phyloP scores from a whole-genome alignment of 2,888 invertebrate genomes.

The Vanessa cardui region DNA sequence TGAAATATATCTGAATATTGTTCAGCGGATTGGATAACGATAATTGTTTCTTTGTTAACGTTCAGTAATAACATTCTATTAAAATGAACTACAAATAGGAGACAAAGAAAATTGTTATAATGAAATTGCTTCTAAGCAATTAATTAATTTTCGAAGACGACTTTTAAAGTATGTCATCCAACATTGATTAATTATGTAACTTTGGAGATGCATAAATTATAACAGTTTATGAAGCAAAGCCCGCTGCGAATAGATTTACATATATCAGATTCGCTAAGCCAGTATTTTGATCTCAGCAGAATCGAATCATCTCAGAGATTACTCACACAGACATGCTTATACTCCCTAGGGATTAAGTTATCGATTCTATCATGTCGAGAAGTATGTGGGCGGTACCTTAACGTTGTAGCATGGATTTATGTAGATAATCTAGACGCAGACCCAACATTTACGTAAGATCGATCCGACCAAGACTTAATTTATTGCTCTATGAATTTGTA shows the following conservation, averaged over 20 bases:
- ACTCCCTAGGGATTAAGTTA: conserved; percentile 36
- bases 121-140: too few species aligned
- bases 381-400: conserved; percentile 28
- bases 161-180: background rate
- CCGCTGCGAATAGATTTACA: conserved; percentile 19
- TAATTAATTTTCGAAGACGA: background rate
- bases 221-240: conserved; percentile 8
- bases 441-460: conserved; percentile 14
- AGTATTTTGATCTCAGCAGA: conserved; percentile 21
- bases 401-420: conserved; percentile 31
- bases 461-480: conserved; percentile 19
- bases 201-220: conserved; percentile 8
- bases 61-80: too few species aligned
- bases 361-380: conserved; percentile 37
- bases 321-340: conserved; percentile 29
- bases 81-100: too few species aligned
- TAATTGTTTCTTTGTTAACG: too few species aligned
- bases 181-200: conserved; percentile 6
- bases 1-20: too few species aligned
- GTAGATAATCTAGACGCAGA: conserved; percentile 32
- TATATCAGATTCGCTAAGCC: conserved; percentile 20
- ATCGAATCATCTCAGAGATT: conserved; percentile 36
- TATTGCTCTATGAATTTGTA: conserved; percentile 12
- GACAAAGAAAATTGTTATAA: too few species aligned
- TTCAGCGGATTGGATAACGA: too few species aligned